Evolutionary conservation across 1,140 invertebrate species (phyloP).

Genomic region (Daktulosphaira vitifoliae): DNA sequence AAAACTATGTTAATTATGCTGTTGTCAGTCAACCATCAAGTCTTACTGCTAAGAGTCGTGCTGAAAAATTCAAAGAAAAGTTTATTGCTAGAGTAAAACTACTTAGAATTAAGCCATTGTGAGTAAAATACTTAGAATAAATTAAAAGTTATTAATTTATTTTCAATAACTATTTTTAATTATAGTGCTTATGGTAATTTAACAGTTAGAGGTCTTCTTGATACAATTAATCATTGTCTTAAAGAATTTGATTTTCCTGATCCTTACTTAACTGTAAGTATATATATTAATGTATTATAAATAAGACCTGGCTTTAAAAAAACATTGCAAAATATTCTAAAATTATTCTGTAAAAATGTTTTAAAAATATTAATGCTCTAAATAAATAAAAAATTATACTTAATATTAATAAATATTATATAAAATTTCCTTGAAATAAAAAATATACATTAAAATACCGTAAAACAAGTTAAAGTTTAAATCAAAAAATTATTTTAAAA

Average conservation of each 20-base stretch:
- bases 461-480: no score
- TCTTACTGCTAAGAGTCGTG: constrained; percentile 64
- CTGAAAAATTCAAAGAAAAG: constrained; percentile 71
- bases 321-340: no score
- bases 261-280: constrained; percentile 63
- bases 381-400: no score
- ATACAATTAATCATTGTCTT: constrained; percentile 85
- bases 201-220: constrained; percentile 78
- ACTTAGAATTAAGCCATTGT: constrained; percentile 71
- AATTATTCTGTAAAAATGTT: no score
- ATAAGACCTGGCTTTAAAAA: no score
- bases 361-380: no score
- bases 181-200: constrained; percentile 74
- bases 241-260: constrained; percentile 87
- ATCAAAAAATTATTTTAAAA: no score
- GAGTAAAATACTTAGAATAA: constrained; percentile 44
- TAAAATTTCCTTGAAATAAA: no score
- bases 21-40: constrained; percentile 64
- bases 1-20: constrained; percentile 66
- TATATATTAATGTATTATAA: no score
- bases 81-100: constrained; percentile 72
- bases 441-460: no score
- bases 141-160: neutral
- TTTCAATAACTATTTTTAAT: constrained; percentile 36
- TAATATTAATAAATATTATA: no score